A percentile compares a stretch with the other conserved stretches of the same genome.
Conservation (phyloP, 2,888 invertebrate species). For the Platycheirus rosarum region DNA sequence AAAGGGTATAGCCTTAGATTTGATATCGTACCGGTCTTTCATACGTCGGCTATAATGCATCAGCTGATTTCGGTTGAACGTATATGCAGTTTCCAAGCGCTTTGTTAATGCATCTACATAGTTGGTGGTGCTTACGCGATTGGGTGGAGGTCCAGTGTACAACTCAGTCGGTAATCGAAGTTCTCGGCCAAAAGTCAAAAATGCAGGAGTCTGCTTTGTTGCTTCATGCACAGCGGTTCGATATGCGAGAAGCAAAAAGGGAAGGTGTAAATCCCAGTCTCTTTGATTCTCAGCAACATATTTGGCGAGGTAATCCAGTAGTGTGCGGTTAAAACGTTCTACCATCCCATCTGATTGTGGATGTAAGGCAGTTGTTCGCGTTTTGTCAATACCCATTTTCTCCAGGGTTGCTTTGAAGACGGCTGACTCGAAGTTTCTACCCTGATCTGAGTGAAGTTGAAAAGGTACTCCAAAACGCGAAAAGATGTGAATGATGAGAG, state of each 20-base stretch:
- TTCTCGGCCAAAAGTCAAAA: conserved; percentile 68
- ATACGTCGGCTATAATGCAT: conserved; percentile 13
- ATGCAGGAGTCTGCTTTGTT: conserved; percentile 66
- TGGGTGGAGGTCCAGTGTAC: conserved; percentile 74
- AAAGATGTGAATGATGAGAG: conserved; percentile 25
- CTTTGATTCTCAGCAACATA: conserved; percentile 52
- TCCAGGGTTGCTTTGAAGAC: conserved; percentile 13
- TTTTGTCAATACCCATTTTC: conserved; percentile 65
- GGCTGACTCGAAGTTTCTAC: conserved; percentile 40
- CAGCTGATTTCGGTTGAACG: conserved; percentile 6
- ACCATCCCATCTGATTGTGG: conserved; percentile 51
- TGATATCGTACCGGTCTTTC: conserved; percentile 22
- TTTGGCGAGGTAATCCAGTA: conserved; percentile 71
- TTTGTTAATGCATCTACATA: conserved; percentile 17
- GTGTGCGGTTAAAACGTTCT: conserved; percentile 39
- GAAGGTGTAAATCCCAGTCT: conserved; percentile 60
- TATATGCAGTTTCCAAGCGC: no score
- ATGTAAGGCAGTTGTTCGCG: conserved; percentile 75
- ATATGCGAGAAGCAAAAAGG: conserved; percentile 48
- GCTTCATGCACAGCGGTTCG: conserved; percentile 59
- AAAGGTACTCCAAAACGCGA: conserved; percentile 46
- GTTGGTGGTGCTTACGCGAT: not conserved
- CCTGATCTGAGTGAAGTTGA: conserved; percentile 64
- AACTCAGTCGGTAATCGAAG: conserved; percentile 72
- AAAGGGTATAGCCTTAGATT: conserved; percentile 20